These are phyloP conservation scores for Zosterops japonicus DNA, from an alignment of 2,113 vertebrate species.

Conservation along the genomic window DNA sequence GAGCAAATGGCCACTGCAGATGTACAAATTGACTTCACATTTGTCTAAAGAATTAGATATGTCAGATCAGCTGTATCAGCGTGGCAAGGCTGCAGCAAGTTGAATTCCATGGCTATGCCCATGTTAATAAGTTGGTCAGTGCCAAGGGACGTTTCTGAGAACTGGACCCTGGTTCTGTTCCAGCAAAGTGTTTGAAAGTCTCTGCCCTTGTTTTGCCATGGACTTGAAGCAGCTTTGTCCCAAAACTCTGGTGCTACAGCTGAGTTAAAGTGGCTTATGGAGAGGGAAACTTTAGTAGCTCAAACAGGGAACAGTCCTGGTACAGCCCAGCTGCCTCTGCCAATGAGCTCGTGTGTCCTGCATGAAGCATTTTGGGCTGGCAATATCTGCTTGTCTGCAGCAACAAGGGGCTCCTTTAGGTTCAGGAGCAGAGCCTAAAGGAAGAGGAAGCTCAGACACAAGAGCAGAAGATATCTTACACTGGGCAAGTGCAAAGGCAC, in stretches of 20 bases:
- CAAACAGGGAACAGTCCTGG: not conserved
- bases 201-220: not conserved
- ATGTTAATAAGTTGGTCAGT: not conserved
- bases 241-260: not conserved
- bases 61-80: not conserved
- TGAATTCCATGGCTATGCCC: not conserved
- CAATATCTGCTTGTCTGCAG: not conserved
- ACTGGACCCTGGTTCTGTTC: not conserved
- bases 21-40: not conserved
- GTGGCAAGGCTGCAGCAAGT: not conserved
- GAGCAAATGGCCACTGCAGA: conserved; percentile 34
- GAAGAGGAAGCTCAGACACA: not conserved
- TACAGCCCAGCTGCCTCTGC: not conserved
- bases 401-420: not conserved
- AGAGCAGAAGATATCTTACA: not conserved
- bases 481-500: not conserved
- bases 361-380: not conserved
- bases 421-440: not conserved
- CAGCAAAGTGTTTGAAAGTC: not conserved
- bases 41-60: not conserved
- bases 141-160: not conserved
- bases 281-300: not conserved
- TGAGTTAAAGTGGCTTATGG: not conserved
- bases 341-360: fast-evolving
- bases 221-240: not conserved